Percentiles rank a stretch among this genome's conserved stretches.
Conservation (phyloP, 2,113 vertebrate genomes). For the Gnathonemus longibarbis region DNA sequence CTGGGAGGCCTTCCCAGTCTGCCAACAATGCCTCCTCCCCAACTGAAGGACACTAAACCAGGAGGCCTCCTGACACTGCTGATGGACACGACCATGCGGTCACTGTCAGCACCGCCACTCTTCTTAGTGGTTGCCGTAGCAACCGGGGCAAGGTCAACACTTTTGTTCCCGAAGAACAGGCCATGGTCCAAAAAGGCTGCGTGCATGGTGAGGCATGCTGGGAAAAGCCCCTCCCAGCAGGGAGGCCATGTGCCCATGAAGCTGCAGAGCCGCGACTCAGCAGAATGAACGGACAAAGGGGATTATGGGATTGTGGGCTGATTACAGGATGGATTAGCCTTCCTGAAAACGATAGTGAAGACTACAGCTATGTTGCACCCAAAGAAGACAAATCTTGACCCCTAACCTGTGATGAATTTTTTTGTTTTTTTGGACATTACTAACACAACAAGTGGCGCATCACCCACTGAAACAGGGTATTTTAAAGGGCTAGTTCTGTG, state of each 20-base stretch:
- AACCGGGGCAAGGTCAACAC: background rate
- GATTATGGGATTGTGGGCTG: slow-evolving; percentile 12
- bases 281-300: background rate
- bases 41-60: background rate
- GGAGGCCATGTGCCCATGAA: background rate
- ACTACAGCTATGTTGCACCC: background rate
- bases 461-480: background rate
- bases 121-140: background rate
- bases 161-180: background rate
- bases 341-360: background rate
- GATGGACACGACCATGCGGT: background rate
- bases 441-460: background rate
- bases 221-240: background rate
- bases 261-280: background rate
- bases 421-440: background rate
- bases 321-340: background rate
- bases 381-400: background rate
- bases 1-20: background rate
- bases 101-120: background rate
- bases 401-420: background rate
- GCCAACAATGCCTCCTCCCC: background rate
- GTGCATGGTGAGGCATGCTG: background rate
- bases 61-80: background rate
- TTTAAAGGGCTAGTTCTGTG: background rate
- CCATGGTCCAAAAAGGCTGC: background rate